phyloP scores from a whole-genome alignment of 2,113 vertebrate species.

The Pteruthius melanotis region DNA sequence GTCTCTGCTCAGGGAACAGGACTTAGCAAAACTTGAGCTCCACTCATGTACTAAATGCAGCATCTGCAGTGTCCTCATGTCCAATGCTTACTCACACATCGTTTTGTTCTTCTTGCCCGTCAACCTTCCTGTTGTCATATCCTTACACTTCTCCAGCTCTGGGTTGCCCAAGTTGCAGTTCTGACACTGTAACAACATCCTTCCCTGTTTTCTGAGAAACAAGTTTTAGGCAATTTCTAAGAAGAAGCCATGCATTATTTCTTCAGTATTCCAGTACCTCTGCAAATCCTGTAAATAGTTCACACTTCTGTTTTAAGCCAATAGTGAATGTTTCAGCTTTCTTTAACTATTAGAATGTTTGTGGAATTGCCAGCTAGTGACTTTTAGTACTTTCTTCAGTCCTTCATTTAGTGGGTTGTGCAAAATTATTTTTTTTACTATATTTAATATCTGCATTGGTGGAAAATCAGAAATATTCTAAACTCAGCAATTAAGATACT shows the following conservation, averaged over 20 bases:
- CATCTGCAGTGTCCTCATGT: background rate
- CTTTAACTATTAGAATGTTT: background rate
- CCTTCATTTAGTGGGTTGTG: background rate
- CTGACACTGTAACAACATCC: background rate
- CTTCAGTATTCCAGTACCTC: background rate
- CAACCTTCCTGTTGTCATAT: background rate
- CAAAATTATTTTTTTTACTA: background rate
- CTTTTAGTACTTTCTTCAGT: background rate
- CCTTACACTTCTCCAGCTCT: background rate
- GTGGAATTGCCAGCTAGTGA: background rate
- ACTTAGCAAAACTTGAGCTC: background rate
- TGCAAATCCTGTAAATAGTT: background rate
- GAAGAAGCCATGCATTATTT: background rate
- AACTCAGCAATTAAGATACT: background rate
- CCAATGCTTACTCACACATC: rapidly evolving
- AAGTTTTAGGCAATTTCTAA: background rate
- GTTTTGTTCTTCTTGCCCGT: background rate
- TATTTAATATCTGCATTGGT: background rate
- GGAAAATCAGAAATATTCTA: background rate
- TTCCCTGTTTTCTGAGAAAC: background rate
- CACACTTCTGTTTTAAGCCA: background rate
- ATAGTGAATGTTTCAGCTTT: background rate
- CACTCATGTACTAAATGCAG: background rate
- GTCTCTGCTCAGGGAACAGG: background rate
- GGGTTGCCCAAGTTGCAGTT: background rate